These are phyloP conservation scores for Tachysurus fulvidraco DNA, from an alignment of 2,113 vertebrate species.

Conservation along the genomic window DNA sequence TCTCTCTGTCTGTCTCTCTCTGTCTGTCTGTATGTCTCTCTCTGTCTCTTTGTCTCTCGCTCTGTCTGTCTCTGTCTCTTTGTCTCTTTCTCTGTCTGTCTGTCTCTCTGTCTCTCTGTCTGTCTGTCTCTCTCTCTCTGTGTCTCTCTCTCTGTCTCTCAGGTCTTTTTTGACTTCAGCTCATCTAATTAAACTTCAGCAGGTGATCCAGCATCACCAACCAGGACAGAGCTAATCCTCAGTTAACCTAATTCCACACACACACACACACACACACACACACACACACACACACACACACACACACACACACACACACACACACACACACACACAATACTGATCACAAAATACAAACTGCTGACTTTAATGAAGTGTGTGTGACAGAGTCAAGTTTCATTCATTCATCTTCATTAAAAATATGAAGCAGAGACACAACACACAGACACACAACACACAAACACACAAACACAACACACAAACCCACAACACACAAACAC, in stretches of 20 bases:
- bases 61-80: background rate
- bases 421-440: too few relatives aligned
- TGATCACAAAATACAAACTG: background rate
- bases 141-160: background rate
- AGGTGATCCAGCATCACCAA: constrained; percentile 32
- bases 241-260: constrained; percentile 65
- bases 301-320: constrained; percentile 4
- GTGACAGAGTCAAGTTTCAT: background rate
- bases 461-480: too few relatives aligned
- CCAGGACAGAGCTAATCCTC: constrained; percentile 63
- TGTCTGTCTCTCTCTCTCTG: background rate
- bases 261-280: constrained; percentile 31
- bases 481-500: too few relatives aligned
- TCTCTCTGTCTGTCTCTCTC: background rate
- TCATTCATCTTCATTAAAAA: background rate
- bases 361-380: background rate
- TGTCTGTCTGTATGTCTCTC: background rate
- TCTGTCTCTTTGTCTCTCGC: background rate
- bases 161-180: background rate
- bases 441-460: background rate
- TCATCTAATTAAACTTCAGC: background rate
- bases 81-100: background rate
- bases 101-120: background rate
- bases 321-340: background rate
- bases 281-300: background rate